Conservation (phyloP, 2,888 invertebrate species). For the Drosophila engyochracea region DNA sequence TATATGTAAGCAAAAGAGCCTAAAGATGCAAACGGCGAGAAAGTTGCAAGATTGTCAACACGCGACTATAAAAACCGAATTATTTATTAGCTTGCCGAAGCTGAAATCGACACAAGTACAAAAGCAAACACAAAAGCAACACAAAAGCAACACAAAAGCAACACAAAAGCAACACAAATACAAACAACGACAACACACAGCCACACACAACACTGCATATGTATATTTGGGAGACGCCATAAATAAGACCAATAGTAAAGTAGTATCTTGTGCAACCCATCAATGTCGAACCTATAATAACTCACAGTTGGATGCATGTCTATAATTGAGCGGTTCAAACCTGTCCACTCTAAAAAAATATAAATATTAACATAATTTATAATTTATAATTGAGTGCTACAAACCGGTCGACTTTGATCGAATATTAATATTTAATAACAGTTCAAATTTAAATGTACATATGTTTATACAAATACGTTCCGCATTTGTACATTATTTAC, state of each 20-base stretch:
- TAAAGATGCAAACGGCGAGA: slow-evolving; percentile 3
- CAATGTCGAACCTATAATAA: not conserved
- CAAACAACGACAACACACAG: not conserved
- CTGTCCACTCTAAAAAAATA: not conserved
- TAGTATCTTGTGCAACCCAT: not conserved
- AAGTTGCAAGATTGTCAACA: slow-evolving; percentile 16
- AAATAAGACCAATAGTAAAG: not conserved
- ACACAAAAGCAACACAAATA: too few relatives aligned
- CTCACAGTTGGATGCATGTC: not conserved
- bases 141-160: not conserved
- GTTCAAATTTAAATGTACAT: not conserved
- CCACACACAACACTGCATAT: not conserved
- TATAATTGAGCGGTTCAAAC: not conserved
- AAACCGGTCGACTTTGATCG: not conserved
- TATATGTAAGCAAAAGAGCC: not conserved
- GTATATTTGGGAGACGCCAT: slow-evolving; percentile 9
- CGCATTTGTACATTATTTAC: slow-evolving; percentile 15
- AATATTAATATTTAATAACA: slow-evolving; percentile 4
- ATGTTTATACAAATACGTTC: not conserved
- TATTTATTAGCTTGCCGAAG: slow-evolving; percentile 11
- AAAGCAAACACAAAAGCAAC: not conserved
- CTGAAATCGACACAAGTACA: slow-evolving; percentile 1
- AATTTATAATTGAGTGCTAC: not conserved
- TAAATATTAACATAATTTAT: not conserved
- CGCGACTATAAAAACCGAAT: not conserved